Percentiles rank a stretch among this genome's conserved stretches.
Evolutionary conservation across 23 tunicate species (phyloP).

Genomic region (Botrylloides violaceus): DNA sequence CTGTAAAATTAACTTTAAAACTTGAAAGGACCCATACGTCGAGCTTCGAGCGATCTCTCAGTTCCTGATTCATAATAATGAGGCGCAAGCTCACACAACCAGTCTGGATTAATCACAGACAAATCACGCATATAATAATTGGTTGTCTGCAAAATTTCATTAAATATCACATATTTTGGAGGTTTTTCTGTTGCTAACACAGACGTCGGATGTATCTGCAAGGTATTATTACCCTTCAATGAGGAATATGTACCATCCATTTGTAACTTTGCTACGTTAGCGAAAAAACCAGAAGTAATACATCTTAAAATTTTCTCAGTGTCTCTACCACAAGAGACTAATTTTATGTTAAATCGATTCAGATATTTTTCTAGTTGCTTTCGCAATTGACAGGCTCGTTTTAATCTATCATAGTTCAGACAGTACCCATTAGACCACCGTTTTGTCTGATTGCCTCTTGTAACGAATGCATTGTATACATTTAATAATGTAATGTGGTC

Average conservation of each 20-base stretch:
- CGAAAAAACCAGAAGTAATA: constrained; percentile 71
- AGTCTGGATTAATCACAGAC: constrained; percentile 74
- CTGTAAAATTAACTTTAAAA: not conserved
- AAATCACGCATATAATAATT: constrained; percentile 46
- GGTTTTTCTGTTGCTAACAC: constrained; percentile 40
- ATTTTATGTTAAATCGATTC: constrained; percentile 40
- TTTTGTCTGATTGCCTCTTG: constrained; percentile 63
- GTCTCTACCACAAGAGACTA: constrained; percentile 36
- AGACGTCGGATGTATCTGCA: constrained; percentile 70
- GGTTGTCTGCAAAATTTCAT: constrained; percentile 48
- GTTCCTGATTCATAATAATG: constrained; percentile 65
- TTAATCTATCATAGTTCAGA: constrained; percentile 48
- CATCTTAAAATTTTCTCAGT: constrained; percentile 46
- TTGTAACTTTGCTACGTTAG: constrained; percentile 72
- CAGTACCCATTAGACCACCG: constrained; percentile 53
- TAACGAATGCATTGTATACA: constrained; percentile 57
- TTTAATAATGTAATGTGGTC: constrained; percentile 76
- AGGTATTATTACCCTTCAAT: constrained; percentile 26
- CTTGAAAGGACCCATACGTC: constrained; percentile 9
- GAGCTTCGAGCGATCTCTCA: constrained; percentile 8
- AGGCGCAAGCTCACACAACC: constrained; percentile 77
- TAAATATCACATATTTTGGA: constrained; percentile 70
- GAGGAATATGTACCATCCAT: constrained; percentile 65
- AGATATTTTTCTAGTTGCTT: constrained; percentile 46
- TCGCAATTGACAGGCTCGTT: constrained; percentile 55